A percentile compares a stretch with the other conserved stretches of the same genome.
Evolutionary conservation across 2,113 vertebrate genomes (phyloP).

Genomic region (Amazona guildingii): DNA sequence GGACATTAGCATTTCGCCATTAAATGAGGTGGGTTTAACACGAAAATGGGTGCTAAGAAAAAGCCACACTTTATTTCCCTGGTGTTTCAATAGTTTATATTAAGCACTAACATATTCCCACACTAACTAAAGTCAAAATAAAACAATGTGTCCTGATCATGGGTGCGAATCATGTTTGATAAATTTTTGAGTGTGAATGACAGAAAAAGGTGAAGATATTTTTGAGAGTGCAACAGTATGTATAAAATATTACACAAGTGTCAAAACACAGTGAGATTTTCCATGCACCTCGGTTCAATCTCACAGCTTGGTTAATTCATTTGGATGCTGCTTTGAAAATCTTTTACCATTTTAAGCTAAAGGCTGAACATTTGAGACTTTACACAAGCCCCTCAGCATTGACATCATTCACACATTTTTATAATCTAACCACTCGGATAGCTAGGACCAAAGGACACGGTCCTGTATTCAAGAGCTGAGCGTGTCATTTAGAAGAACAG

Average conservation of each 20-base stretch:
- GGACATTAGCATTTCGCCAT: neutral
- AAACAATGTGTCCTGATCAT: neutral
- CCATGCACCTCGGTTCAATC: neutral
- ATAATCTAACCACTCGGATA: neutral
- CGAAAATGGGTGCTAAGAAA: neutral
- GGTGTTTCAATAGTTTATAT: neutral
- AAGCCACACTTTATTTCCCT: neutral
- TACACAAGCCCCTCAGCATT: neutral
- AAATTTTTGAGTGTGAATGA: neutral
- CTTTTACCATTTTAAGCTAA: slow-evolving; percentile 16
- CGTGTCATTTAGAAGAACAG: slow-evolving; percentile 11
- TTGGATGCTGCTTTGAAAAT: slow-evolving; percentile 12
- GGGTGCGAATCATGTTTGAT: neutral
- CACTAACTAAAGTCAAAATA: neutral
- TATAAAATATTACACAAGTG: neutral
- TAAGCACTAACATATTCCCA: neutral
- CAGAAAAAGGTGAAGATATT: neutral
- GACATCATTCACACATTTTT: slow-evolving; percentile 30
- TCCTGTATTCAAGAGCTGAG: neutral
- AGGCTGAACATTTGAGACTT: neutral
- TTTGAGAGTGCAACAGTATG: neutral
- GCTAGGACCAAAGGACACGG: neutral
- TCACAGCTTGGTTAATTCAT: slow-evolving; percentile 28
- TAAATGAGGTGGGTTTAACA: neutral
- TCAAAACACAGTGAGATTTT: slow-evolving; percentile 30